Percentiles rank a stretch among this genome's conserved stretches.
These are phyloP conservation scores for Psephotus haematonotus DNA, from an alignment of 2,113 vertebrate species.

Conservation along the genomic window DNA sequence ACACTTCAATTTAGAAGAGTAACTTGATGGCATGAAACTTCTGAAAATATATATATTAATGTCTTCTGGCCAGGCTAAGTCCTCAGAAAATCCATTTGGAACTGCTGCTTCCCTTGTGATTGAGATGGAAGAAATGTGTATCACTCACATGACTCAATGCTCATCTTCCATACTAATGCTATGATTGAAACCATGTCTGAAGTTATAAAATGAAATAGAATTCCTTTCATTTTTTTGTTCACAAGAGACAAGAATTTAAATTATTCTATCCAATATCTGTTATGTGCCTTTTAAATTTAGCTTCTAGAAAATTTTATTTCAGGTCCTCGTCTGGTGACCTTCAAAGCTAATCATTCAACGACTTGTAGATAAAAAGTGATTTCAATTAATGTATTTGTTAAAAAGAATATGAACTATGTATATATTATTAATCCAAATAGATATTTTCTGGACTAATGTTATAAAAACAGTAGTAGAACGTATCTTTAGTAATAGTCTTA, in stretches of 20 bases:
- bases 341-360: not conserved
- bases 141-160: fast-evolving
- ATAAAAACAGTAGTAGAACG: not conserved
- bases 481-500: not conserved
- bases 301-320: not conserved
- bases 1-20: not conserved
- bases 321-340: not conserved
- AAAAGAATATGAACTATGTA: not conserved
- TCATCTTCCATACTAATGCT: not conserved
- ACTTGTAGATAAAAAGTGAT: not conserved
- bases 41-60: not conserved
- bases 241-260: not conserved
- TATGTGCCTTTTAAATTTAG: not conserved
- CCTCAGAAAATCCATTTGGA: not conserved
- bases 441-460: not conserved
- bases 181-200: not conserved
- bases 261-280: not conserved
- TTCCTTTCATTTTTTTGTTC: not conserved
- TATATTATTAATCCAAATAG: not conserved
- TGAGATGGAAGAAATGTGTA: not conserved
- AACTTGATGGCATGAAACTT: not conserved
- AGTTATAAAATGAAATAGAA: not conserved
- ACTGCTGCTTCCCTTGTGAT: not conserved
- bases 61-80: not conserved
- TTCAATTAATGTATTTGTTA: not conserved